Evolutionary conservation across 2,797 vertebrate species (phyloP).

Genomic region (Pteropus rufus): DNA sequence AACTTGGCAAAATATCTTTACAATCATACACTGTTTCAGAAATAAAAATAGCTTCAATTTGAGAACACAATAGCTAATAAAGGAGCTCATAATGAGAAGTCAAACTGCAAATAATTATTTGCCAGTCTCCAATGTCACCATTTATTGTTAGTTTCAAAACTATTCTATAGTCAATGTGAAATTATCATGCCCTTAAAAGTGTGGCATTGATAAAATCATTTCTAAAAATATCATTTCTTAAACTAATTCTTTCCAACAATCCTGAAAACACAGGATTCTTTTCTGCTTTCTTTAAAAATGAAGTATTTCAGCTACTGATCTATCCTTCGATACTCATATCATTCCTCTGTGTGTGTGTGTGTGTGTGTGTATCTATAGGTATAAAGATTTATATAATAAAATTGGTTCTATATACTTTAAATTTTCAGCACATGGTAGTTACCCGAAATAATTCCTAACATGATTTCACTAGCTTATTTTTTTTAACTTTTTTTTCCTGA

Average conservation of each 20-base stretch:
- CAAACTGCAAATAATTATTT: background rate
- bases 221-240: background rate
- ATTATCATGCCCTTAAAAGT: background rate
- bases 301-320: background rate
- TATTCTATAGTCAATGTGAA: background rate
- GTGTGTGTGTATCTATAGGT: background rate
- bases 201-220: background rate
- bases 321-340: background rate
- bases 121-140: background rate
- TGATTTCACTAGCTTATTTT: background rate
- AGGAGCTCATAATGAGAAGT: background rate
- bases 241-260: background rate
- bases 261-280: background rate
- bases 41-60: background rate
- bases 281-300: background rate
- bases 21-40: background rate
- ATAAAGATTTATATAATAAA: background rate
- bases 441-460: background rate
- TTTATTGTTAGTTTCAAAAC: background rate
- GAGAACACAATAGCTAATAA: background rate
- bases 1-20: background rate
- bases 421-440: background rate
- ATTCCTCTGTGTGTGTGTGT: background rate
- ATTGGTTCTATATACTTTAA: background rate
- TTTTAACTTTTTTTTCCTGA: background rate